These are phyloP conservation scores for Channallabes apus DNA, from an alignment of 2,797 vertebrate genomes.

Conservation along the genomic window DNA sequence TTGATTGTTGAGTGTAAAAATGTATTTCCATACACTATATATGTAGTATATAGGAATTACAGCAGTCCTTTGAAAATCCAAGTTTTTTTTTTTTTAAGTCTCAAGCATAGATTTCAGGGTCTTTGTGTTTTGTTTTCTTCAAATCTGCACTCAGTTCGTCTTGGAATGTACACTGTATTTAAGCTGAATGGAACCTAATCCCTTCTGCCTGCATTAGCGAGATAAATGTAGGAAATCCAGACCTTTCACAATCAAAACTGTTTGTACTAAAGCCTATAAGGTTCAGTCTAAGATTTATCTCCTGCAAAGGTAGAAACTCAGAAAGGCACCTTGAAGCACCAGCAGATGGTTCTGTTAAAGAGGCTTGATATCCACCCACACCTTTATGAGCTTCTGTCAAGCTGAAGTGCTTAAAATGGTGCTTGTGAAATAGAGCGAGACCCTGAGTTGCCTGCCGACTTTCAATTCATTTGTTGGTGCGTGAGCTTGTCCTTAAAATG, in stretches of 20 bases:
- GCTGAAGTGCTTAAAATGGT: slow-evolving; percentile 42
- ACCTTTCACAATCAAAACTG: slow-evolving; percentile 15
- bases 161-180: slow-evolving; percentile 18
- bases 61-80: not conserved
- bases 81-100: not conserved
- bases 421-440: slow-evolving; percentile 29
- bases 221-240: slow-evolving; percentile 34
- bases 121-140: slow-evolving; percentile 4
- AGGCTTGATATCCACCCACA: slow-evolving; percentile 38
- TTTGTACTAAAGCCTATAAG: slow-evolving; percentile 25
- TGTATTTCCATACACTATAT: not conserved
- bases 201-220: slow-evolving; percentile 31
- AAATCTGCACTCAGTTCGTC: not conserved
- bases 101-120: not conserved
- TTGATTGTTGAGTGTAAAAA: not conserved
- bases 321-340: slow-evolving; percentile 34
- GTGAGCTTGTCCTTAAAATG: slow-evolving; percentile 11
- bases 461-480: not conserved
- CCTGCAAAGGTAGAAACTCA: slow-evolving; percentile 22
- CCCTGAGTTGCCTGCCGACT: slow-evolving; percentile 6
- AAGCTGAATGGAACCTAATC: slow-evolving; percentile 29
- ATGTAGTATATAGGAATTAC: not conserved
- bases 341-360: slow-evolving; percentile 40
- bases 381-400: slow-evolving; percentile 43
- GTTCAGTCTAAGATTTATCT: slow-evolving; percentile 31